phyloP scores from a whole-genome alignment of 2,888 invertebrate species.

The Gonocerus acuteangulatus region DNA sequence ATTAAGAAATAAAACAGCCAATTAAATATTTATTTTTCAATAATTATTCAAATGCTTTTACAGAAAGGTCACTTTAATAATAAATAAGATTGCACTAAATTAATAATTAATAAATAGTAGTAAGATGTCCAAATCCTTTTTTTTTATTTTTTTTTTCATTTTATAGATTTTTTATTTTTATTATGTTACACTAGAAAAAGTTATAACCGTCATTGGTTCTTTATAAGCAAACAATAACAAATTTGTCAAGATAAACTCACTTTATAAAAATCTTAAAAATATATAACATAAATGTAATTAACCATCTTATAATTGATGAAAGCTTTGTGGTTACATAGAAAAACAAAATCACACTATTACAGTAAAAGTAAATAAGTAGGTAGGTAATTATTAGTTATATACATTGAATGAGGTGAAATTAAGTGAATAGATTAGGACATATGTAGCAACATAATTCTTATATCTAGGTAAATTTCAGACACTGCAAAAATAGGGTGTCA shows the following conservation, averaged over 20 bases:
- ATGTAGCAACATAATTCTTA: slow-evolving; percentile 10
- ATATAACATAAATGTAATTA: neutral
- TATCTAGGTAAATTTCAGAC: slow-evolving; percentile 18
- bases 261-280: neutral
- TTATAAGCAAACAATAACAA: neutral
- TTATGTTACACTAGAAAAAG: neutral
- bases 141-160: neutral
- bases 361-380: slow-evolving; percentile 16
- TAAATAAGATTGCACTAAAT: slow-evolving; percentile 31
- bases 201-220: neutral
- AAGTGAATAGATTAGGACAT: slow-evolving; percentile 10
- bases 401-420: neutral
- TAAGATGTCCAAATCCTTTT: neutral
- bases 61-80: slow-evolving; percentile 31
- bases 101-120: slow-evolving; percentile 22
- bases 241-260: neutral
- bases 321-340: neutral
- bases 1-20: slow-evolving; percentile 12
- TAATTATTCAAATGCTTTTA: slow-evolving; percentile 28
- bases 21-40: slow-evolving; percentile 25
- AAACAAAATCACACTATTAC: neutral
- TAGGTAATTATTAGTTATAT: neutral
- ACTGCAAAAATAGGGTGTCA: slow-evolving; percentile 23
- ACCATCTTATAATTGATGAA: neutral
- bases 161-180: too few species aligned